A percentile compares a stretch with the other conserved stretches of the same genome.
Conservation (phyloP, 2,113 vertebrate species). For the Rynchops niger region DNA sequence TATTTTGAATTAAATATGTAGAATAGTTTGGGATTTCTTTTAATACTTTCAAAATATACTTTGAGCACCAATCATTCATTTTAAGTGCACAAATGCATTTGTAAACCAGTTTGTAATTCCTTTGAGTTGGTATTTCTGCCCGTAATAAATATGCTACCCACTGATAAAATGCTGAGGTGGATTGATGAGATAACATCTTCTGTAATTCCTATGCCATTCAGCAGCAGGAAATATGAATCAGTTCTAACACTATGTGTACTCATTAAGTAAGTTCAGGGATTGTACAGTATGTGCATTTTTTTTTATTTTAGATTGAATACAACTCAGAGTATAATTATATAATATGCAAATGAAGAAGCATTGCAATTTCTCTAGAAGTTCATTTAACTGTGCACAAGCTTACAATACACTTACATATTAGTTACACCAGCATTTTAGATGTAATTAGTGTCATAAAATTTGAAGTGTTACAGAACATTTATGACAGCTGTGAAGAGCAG, state of each 20-base stretch:
- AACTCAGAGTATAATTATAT: not conserved
- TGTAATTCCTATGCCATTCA: not conserved
- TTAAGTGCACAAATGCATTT: not conserved
- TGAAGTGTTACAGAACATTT: slow-evolving; percentile 41
- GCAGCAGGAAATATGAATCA: not conserved
- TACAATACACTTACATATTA: slow-evolving; percentile 37
- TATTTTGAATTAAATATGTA: not conserved
- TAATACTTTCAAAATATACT: not conserved
- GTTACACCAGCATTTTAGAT: slow-evolving; percentile 51
- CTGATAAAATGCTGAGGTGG: not conserved
- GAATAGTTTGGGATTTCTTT: not conserved
- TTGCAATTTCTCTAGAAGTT: slow-evolving; percentile 30
- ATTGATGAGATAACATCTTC: not conserved
- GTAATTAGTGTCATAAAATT: slow-evolving; percentile 45
- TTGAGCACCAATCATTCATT: not conserved
- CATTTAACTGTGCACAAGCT: slow-evolving; percentile 23
- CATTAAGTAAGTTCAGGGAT: not conserved
- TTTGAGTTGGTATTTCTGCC: not conserved
- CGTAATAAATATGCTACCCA: not conserved
- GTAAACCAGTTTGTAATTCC: not conserved
- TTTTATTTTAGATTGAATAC: not conserved
- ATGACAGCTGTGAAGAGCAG: slow-evolving; percentile 7
- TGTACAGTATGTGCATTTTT: not conserved
- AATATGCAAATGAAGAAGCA: slow-evolving; percentile 28
- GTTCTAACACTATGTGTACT: not conserved